These are phyloP conservation scores for Coecobrya sp. DNA, from an alignment of 2,888 invertebrate species.

Conservation along the genomic window DNA sequence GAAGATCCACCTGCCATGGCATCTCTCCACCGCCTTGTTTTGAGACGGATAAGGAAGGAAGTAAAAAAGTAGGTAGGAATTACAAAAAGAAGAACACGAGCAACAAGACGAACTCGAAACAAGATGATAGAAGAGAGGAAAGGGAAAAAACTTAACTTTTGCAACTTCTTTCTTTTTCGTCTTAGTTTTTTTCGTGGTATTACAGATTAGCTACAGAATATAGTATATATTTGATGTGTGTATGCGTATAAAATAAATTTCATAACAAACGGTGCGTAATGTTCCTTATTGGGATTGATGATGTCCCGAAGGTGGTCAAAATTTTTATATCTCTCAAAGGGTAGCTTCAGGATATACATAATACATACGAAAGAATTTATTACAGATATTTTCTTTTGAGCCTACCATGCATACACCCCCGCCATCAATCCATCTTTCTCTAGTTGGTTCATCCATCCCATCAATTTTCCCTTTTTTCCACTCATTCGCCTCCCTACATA, in stretches of 20 bases:
- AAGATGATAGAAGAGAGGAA: not conserved
- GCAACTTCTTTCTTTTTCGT: not conserved
- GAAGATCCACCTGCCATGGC: not conserved
- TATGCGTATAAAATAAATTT: not conserved
- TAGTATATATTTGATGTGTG: not conserved
- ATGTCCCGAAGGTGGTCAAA: not conserved
- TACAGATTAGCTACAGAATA: not conserved
- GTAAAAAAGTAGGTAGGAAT: constrained; percentile 10
- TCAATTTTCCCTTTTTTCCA: constrained; percentile 11
- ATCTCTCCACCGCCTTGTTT: constrained; percentile 1
- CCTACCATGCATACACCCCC: not conserved
- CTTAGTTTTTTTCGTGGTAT: not conserved
- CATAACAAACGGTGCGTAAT: not conserved
- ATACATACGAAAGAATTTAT: no score
- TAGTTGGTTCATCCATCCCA: constrained; percentile 27
- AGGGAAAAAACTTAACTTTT: constrained; percentile 39
- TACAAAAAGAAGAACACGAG: not conserved
- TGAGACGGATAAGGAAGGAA: constrained; percentile 57
- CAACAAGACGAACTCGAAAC: not conserved
- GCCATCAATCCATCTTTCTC: constrained; percentile 39
- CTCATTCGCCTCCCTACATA: not conserved
- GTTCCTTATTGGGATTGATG: not conserved
- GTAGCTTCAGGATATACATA: not conserved
- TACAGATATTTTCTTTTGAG: not conserved
- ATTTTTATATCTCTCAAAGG: not conserved